Evolutionary conservation across 2,888 invertebrate species (phyloP).

Genomic region (Aspidiotus destructor): DNA sequence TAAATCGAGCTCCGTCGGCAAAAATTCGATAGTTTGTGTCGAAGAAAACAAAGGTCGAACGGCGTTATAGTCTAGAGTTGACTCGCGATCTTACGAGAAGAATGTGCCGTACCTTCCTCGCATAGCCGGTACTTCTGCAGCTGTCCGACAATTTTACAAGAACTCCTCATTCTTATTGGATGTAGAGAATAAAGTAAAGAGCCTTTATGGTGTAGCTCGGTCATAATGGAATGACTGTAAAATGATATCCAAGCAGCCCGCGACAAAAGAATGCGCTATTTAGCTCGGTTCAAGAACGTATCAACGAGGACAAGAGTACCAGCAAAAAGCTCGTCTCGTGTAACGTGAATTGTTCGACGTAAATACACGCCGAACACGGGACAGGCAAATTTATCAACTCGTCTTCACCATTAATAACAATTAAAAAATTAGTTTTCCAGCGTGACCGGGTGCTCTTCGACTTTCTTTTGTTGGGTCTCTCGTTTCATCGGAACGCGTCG

Average conservation of each 20-base stretch:
- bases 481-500: no score
- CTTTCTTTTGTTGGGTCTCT: background rate
- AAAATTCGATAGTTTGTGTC: no score
- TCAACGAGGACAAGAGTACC: background rate
- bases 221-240: background rate
- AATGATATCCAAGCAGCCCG: background rate
- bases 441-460: background rate
- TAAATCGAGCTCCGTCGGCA: no score
- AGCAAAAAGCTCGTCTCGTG: background rate
- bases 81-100: no score
- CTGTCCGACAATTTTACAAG: no score
- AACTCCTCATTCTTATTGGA: no score
- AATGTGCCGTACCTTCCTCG: no score
- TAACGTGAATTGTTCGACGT: background rate
- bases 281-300: background rate
- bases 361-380: background rate
- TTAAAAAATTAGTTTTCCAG: background rate
- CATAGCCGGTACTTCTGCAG: no score
- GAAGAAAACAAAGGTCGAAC: no score
- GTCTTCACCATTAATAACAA: slow-evolving; percentile 4
- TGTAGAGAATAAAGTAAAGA: no score
- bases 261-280: background rate
- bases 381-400: background rate
- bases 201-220: background rate
- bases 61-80: no score